Evolutionary conservation across 1,140 invertebrate species (phyloP).

Genomic region (Probaryconus sp.): DNA sequence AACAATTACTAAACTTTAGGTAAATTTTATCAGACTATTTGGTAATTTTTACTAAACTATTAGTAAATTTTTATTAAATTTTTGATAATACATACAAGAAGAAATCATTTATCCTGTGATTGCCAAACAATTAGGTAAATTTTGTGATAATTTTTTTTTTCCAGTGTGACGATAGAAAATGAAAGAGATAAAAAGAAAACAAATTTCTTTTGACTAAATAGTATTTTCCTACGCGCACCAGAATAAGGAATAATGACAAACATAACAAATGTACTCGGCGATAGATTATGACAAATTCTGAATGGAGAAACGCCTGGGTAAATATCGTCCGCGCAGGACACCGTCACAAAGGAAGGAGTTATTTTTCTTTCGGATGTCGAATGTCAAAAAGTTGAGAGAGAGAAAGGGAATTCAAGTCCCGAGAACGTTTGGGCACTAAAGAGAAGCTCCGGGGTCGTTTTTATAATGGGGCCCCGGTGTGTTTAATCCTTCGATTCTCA

Average conservation of each 20-base stretch:
- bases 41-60: no score
- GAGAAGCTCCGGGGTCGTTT: slow-evolving; percentile 11
- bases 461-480: slow-evolving; percentile 6
- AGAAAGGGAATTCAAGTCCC: no score
- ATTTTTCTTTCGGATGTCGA: slow-evolving; percentile 28
- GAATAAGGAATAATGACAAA: slow-evolving; percentile 46
- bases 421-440: slow-evolving; percentile 29
- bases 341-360: slow-evolving; percentile 47
- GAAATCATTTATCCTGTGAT: no score
- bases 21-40: no score
- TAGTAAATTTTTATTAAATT: no score
- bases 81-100: no score
- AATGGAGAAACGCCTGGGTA: slow-evolving; percentile 37
- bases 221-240: slow-evolving; percentile 12
- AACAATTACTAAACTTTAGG: no score
- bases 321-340: slow-evolving; percentile 49
- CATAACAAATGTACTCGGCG: slow-evolving; percentile 28
- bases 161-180: no score
- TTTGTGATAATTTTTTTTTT: no score
- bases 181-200: slow-evolving; percentile 10
- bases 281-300: slow-evolving; percentile 11
- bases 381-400: no score
- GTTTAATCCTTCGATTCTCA: slow-evolving; percentile 21
- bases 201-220: slow-evolving; percentile 7
- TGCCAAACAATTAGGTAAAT: no score